Evolutionary conservation across 92 coral and sea anemone genomes (phyloP).

Genomic region (Bergia puertoricense): DNA sequence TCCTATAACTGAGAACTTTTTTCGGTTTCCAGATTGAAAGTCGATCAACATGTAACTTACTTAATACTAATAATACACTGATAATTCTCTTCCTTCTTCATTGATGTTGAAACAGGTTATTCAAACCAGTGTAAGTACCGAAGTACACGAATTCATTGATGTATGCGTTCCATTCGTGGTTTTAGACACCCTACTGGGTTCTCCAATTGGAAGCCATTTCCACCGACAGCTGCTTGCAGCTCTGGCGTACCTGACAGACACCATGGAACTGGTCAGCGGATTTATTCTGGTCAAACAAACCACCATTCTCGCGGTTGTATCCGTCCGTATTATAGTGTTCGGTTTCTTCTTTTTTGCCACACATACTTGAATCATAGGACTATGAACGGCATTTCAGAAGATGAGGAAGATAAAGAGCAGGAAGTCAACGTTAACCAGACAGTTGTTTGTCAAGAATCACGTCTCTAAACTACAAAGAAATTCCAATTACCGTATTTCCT

Average conservation of each 20-base stretch:
- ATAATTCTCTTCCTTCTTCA: not conserved
- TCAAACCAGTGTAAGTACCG: slow-evolving; percentile 25
- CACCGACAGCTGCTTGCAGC: slow-evolving; percentile 54
- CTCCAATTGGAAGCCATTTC: slow-evolving; percentile 55
- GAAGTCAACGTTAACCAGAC: not conserved
- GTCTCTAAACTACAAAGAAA: not conserved
- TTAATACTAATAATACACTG: not conserved
- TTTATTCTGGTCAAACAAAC: slow-evolving; percentile 38
- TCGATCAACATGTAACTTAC: not conserved
- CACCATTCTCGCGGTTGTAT: slow-evolving; percentile 24
- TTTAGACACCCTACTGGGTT: slow-evolving; percentile 50
- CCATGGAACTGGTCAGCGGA: slow-evolving; percentile 38
- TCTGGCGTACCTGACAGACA: slow-evolving; percentile 41
- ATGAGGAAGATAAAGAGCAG: not conserved
- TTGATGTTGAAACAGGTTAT: not conserved
- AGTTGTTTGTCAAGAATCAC: not conserved
- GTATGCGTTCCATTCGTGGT: slow-evolving; percentile 60
- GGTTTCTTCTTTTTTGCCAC: slow-evolving; percentile 47
- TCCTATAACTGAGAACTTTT: no score
- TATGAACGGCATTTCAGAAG: slow-evolving; percentile 15
- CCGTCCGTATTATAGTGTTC: slow-evolving; percentile 32
- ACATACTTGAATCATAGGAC: slow-evolving; percentile 34
- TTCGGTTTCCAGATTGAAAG: no score
- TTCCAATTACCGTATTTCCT: not conserved
- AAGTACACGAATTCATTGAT: slow-evolving; percentile 43